Conservation (phyloP, 2,888 invertebrate genomes). For the Entomobrya multifasciata region DNA sequence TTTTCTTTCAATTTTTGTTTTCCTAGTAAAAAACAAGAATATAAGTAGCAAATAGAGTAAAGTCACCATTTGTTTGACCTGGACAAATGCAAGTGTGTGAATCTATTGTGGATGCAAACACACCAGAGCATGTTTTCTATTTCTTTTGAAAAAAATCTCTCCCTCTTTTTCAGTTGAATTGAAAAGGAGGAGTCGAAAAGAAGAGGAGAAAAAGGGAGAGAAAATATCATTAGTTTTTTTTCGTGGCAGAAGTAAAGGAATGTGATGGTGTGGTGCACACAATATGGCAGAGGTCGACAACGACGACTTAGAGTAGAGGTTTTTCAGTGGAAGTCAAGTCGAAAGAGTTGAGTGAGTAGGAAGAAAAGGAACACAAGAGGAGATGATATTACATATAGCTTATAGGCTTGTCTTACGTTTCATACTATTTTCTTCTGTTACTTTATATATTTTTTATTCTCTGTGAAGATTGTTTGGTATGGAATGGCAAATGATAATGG, state of each 20-base stretch:
- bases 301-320: no score
- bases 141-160: not conserved
- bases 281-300: conserved; percentile 36
- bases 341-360: conserved; percentile 29
- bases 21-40: not conserved
- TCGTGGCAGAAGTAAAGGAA: conserved; percentile 1
- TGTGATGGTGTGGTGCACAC: conserved; percentile 20
- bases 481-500: conserved; percentile 29
- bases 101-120: not conserved
- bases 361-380: not conserved
- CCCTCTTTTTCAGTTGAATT: conserved; percentile 15
- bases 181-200: conserved; percentile 45
- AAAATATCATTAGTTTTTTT: conserved; percentile 60
- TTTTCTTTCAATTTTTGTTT: not conserved
- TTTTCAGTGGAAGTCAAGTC: not conserved
- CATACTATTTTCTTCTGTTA: conserved; percentile 14
- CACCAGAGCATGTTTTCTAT: not conserved
- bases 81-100: not conserved
- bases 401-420: no score
- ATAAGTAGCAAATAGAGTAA: not conserved
- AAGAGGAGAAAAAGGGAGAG: not conserved
- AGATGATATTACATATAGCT: conserved; percentile 43
- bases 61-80: conserved; percentile 10
- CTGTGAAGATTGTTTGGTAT: conserved; percentile 7
- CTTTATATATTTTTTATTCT: conserved; percentile 36